phyloP scores from a whole-genome alignment of 2,113 vertebrate species.

The Colaptes auratus region DNA sequence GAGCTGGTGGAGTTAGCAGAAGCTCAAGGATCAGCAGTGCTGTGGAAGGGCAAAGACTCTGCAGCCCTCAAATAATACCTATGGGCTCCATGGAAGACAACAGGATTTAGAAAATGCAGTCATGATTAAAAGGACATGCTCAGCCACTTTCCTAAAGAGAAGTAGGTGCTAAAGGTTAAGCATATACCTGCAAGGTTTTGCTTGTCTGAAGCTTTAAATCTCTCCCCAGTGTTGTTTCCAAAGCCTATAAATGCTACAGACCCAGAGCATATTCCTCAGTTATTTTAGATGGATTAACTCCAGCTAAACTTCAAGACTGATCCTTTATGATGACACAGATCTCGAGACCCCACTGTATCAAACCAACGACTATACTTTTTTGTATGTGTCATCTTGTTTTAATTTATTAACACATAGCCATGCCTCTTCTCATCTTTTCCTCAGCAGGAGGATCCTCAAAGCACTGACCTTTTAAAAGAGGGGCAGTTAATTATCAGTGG shows the following conservation, averaged over 20 bases:
- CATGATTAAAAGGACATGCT: neutral
- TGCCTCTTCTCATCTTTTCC: neutral
- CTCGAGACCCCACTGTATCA: neutral
- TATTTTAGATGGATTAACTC: conserved; percentile 12
- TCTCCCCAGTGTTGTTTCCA: neutral
- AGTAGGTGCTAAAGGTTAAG: neutral
- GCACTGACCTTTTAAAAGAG: neutral
- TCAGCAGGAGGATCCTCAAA: neutral
- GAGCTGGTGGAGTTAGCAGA: neutral
- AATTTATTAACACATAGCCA: neutral
- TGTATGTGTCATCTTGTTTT: neutral
- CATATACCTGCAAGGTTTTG: neutral
- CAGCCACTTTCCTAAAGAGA: neutral
- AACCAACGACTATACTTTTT: neutral
- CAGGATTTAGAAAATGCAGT: conserved; percentile 13
- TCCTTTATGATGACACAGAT: neutral
- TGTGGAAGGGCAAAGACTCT: neutral
- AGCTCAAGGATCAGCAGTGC: neutral
- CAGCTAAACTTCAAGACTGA: neutral
- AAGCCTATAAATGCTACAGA: neutral
- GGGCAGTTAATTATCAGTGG: neutral
- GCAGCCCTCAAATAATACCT: neutral
- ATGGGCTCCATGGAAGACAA: neutral
- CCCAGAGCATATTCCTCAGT: neutral
- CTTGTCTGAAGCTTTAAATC: neutral